Conservation (phyloP, 2,888 invertebrate genomes). For the Rhagophthalmus giganteus region DNA sequence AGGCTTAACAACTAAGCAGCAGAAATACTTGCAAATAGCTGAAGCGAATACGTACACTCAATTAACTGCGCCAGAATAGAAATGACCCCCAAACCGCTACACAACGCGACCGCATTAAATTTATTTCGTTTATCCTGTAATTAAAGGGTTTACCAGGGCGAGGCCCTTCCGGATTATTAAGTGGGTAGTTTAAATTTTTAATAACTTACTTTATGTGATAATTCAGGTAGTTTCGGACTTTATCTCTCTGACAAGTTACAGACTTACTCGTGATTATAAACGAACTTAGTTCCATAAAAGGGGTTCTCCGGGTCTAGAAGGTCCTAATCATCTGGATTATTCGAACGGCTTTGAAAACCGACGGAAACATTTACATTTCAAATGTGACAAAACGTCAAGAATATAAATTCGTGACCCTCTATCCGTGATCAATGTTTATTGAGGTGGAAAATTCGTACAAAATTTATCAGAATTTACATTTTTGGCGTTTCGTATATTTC, state of each 20-base stretch:
- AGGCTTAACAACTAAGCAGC: no score
- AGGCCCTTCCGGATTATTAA: slow-evolving; percentile 10
- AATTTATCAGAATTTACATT: slow-evolving; percentile 19
- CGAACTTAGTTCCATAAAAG: slow-evolving; percentile 16
- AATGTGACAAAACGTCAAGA: slow-evolving; percentile 27
- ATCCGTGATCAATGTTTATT: slow-evolving; percentile 19
- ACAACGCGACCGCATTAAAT: no score
- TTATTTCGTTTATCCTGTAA: no score
- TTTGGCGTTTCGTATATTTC: no score
- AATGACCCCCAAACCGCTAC: no score
- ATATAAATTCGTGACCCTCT: slow-evolving; percentile 24
- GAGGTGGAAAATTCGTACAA: slow-evolving; percentile 12
- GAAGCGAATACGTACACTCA: no score
- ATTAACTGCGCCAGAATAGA: no score
- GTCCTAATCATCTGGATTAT: slow-evolving; percentile 31
- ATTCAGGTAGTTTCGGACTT: slow-evolving; percentile 10
- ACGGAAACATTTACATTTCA: slow-evolving; percentile 30
- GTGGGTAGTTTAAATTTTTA: slow-evolving; percentile 6
- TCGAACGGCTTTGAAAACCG: slow-evolving; percentile 24
- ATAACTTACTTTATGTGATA: slow-evolving; percentile 1
- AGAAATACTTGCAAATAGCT: no score
- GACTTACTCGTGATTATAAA: slow-evolving; percentile 6
- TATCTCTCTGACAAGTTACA: slow-evolving; percentile 11
- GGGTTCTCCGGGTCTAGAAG: slow-evolving; percentile 11
- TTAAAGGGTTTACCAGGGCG: no score